Conservation (phyloP, 2,113 vertebrate species). For the Myiozetetes cayanensis region DNA sequence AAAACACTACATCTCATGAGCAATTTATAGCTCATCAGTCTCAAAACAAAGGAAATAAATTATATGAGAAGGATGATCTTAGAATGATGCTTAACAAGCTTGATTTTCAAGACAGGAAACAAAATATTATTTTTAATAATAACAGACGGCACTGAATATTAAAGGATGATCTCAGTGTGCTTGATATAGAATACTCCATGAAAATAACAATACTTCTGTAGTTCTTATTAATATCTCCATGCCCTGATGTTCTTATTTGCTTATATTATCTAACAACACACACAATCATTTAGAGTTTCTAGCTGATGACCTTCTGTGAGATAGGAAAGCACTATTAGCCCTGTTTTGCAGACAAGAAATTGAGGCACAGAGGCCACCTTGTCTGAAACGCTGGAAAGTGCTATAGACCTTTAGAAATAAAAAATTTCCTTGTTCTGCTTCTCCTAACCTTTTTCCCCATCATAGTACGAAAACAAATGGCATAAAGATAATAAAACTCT, state of each 20-base stretch:
- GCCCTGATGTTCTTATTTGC: neutral
- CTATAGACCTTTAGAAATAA: neutral
- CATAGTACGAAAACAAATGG: neutral
- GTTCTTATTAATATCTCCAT: neutral
- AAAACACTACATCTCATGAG: neutral
- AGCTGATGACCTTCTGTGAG: neutral
- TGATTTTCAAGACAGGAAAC: neutral
- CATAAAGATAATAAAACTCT: neutral
- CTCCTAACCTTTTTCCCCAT: neutral
- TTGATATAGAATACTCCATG: neutral
- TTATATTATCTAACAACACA: neutral
- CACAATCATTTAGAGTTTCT: neutral
- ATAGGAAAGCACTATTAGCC: neutral
- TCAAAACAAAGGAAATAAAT: conserved; percentile 25
- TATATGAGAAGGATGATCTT: neutral
- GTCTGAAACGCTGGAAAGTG: neutral
- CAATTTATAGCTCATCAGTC: conserved; percentile 10
- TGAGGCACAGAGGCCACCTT: neutral
- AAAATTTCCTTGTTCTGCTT: neutral
- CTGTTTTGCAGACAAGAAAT: neutral
- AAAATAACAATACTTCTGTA: neutral
- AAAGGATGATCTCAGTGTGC: neutral
- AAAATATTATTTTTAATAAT: neutral
- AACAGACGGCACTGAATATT: neutral
- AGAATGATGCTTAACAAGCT: neutral